A percentile compares a stretch with the other conserved stretches of the same genome.
Evolutionary conservation across 2,113 vertebrate species (phyloP).

Genomic region (Casuarius casuarius): DNA sequence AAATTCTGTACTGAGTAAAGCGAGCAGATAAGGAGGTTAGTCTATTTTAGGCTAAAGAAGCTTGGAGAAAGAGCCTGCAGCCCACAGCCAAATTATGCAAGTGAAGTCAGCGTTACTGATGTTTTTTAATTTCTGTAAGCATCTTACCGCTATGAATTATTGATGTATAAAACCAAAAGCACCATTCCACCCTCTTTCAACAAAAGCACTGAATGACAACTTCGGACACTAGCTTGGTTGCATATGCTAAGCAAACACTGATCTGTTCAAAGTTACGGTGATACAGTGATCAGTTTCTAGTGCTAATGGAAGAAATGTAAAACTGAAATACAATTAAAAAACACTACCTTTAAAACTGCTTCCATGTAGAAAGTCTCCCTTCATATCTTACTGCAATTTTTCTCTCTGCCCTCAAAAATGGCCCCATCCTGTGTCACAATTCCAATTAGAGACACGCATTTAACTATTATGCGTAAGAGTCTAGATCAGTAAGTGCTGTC

Average conservation of each 20-base stretch:
- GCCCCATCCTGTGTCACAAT: neutral
- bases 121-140: neutral
- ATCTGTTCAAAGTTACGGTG: neutral
- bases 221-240: neutral
- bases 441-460: neutral
- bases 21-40: neutral
- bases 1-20: neutral
- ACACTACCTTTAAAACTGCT: neutral
- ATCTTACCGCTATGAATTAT: neutral
- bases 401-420: neutral
- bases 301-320: neutral
- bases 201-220: neutral
- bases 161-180: neutral
- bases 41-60: slow-evolving; percentile 14
- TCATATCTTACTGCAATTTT: neutral
- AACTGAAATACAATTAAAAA: neutral
- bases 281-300: rapidly evolving
- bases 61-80: slow-evolving; percentile 1
- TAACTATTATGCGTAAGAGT: neutral
- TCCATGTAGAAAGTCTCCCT: neutral
- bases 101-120: neutral
- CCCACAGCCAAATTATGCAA: neutral
- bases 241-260: rapidly evolving
- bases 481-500: neutral
- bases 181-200: neutral